Conservation (phyloP, 1,140 invertebrate genomes). For the Melipona quadrifasciata region DNA sequence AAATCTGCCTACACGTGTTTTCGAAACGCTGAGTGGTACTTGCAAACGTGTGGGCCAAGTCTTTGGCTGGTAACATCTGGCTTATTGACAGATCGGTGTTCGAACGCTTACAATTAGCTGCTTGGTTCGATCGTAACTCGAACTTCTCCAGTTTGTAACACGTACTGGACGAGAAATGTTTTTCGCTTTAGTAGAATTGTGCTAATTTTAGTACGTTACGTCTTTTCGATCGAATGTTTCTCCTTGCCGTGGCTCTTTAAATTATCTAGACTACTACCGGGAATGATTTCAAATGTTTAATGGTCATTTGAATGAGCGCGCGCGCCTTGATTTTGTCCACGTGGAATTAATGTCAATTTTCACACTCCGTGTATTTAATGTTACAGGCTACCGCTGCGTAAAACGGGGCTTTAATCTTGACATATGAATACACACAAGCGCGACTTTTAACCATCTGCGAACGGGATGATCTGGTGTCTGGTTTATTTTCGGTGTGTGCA, state of each 20-base stretch:
- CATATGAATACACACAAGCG: conserved; percentile 27
- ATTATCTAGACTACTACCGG: no score
- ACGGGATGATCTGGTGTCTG: conserved; percentile 68
- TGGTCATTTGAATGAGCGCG: background rate
- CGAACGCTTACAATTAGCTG: conserved; percentile 5
- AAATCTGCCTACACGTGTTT: conserved; percentile 51
- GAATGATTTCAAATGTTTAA: no score
- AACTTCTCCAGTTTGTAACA: background rate
- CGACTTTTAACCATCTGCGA: conserved; percentile 50
- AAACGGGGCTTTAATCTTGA: conserved; percentile 25
- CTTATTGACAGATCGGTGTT: conserved; percentile 17
- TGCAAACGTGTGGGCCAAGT: conserved; percentile 42
- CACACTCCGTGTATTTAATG: conserved; percentile 14
- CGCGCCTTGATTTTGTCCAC: background rate
- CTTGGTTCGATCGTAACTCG: background rate
- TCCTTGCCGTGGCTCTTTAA: no score
- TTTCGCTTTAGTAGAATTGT: no score
- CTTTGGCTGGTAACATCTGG: conserved; percentile 36
- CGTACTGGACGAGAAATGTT: no score
- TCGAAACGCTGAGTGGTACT: conserved; percentile 15
- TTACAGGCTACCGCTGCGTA: conserved; percentile 1
- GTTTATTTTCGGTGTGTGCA: conserved; percentile 72
- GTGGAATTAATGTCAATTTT: background rate
- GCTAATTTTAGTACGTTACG: no score
- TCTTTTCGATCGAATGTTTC: no score